A percentile compares a stretch with the other conserved stretches of the same genome.
Evolutionary conservation across 2,113 vertebrate genomes (phyloP).

Genomic region (Chinchilla lanigera): DNA sequence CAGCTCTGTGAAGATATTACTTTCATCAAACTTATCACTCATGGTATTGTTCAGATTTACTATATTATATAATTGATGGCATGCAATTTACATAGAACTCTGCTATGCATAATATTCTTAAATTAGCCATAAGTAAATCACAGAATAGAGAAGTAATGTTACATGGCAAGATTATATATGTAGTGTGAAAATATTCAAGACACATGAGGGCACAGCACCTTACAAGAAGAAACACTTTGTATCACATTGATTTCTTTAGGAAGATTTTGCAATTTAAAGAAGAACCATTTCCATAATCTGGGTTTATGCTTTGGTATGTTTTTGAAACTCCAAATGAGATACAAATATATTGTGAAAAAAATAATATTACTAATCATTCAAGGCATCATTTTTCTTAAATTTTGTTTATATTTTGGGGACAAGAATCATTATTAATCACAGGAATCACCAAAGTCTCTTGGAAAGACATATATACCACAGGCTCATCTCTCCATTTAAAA

Average conservation of each 20-base stretch:
- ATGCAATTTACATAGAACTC: background rate
- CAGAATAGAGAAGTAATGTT: background rate
- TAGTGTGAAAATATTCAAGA: background rate
- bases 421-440: background rate
- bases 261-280: background rate
- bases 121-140: background rate
- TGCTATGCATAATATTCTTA: background rate
- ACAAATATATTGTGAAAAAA: background rate
- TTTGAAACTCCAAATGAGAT: background rate
- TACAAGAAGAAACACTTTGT: background rate
- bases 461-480: background rate
- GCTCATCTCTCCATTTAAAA: background rate
- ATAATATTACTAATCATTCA: background rate
- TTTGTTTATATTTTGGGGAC: background rate
- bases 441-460: background rate
- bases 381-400: background rate
- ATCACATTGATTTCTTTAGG: background rate
- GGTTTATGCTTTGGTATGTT: background rate
- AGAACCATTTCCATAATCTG: background rate
- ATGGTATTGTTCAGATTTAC: no score
- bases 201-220: background rate
- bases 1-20: no score
- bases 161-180: background rate
- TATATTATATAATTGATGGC: no score
- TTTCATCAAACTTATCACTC: no score